Conservation (phyloP, 1,140 invertebrate genomes). For the Ectropis grisescens region DNA sequence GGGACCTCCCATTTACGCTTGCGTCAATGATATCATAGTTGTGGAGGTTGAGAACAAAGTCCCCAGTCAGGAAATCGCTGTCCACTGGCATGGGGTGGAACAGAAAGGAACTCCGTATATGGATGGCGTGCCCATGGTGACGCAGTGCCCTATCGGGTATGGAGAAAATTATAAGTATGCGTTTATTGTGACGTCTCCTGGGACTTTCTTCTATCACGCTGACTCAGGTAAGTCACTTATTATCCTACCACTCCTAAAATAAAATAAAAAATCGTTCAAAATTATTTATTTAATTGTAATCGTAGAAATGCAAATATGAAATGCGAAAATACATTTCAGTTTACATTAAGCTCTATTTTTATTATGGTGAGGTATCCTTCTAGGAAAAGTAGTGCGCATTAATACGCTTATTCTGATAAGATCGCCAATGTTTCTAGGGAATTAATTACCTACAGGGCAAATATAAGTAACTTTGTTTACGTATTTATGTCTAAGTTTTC, state of each 20-base stretch:
- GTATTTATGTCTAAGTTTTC: too few species aligned
- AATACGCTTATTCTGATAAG: too few species aligned
- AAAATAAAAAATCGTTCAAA: not conserved
- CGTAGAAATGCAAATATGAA: too few species aligned
- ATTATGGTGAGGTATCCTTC: too few species aligned
- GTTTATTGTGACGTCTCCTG: slow-evolving; percentile 75
- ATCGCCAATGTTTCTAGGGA: too few species aligned
- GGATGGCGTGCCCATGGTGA: slow-evolving; percentile 84
- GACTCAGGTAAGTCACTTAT: slow-evolving; percentile 69
- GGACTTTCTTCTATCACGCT: slow-evolving; percentile 81
- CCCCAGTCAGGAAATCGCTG: slow-evolving; percentile 74
- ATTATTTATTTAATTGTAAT: too few species aligned
- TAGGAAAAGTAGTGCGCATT: too few species aligned
- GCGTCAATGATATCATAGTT: slow-evolving; percentile 85
- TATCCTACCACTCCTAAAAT: too few species aligned
- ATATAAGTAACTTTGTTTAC: too few species aligned
- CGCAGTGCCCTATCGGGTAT: slow-evolving; percentile 82
- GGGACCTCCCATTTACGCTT: slow-evolving; percentile 87
- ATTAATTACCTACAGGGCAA: too few species aligned
- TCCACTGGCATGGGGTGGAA: slow-evolving; percentile 85
- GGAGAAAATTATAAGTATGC: slow-evolving; percentile 83
- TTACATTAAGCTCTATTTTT: too few species aligned
- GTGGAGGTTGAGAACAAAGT: slow-evolving; percentile 85
- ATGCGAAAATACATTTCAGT: too few species aligned
- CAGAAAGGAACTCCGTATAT: slow-evolving; percentile 81